phyloP scores from a whole-genome alignment of 2,113 vertebrate genomes.

The Hystrix brachyura region DNA sequence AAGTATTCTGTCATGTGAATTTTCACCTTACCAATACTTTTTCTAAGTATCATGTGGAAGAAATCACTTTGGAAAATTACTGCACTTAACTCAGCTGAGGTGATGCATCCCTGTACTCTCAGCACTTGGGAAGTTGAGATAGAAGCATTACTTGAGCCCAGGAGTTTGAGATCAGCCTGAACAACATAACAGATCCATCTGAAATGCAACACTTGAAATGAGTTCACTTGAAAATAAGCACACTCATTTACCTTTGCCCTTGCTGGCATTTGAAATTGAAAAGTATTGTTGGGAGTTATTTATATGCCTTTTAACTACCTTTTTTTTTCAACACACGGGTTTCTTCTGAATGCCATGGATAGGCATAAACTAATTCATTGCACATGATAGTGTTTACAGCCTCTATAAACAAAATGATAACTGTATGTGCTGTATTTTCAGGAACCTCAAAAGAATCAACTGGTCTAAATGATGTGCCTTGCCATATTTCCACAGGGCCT shows the following conservation, averaged over 20 bases:
- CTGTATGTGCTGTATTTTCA: background rate
- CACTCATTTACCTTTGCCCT: background rate
- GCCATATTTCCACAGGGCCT: background rate
- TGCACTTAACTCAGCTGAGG: background rate
- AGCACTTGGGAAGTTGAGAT: too few species aligned
- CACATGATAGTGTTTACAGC: background rate
- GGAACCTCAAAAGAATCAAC: background rate
- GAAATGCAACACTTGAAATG: background rate
- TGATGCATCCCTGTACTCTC: background rate
- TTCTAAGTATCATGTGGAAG: background rate
- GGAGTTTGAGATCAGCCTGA: background rate
- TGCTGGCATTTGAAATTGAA: background rate
- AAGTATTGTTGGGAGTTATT: background rate
- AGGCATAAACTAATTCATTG: slow-evolving; percentile 3
- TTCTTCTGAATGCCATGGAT: background rate
- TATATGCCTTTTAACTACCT: background rate
- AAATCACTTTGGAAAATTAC: background rate
- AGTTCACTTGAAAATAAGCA: background rate
- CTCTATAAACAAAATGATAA: background rate
- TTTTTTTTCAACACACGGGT: background rate
- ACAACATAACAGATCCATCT: too few species aligned
- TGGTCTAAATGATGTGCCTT: background rate
- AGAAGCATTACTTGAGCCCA: background rate
- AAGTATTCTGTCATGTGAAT: background rate
- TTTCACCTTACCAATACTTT: background rate